Evolutionary conservation across 2,888 invertebrate species (phyloP).

Genomic region (Acanthoscelides obtectus): DNA sequence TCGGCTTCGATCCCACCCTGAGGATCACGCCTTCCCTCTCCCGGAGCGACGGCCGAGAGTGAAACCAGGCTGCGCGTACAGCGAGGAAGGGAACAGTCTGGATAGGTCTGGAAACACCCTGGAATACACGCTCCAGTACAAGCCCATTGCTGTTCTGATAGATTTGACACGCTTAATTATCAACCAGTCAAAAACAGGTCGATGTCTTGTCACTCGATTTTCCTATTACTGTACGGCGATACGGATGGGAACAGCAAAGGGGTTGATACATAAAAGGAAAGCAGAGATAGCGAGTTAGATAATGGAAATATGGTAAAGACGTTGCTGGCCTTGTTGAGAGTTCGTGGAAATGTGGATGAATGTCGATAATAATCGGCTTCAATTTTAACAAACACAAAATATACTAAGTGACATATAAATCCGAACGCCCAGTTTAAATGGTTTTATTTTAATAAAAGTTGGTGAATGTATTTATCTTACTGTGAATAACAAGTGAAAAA

Average conservation of each 20-base stretch:
- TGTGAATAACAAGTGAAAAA: too few relatives aligned
- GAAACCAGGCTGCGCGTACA: background rate
- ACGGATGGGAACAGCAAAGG: background rate
- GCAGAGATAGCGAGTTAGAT: background rate
- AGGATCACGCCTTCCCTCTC: background rate
- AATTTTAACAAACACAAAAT: too few relatives aligned
- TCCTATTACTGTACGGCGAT: background rate
- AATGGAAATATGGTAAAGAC: too few relatives aligned
- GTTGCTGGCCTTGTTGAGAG: too few relatives aligned
- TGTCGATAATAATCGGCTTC: too few relatives aligned
- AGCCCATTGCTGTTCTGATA: background rate
- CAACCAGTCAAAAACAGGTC: background rate
- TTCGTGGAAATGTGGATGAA: too few relatives aligned
- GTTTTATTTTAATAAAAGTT: too few relatives aligned
- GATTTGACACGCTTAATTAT: background rate
- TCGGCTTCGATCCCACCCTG: background rate
- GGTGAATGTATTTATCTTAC: too few relatives aligned
- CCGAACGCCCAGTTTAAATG: too few relatives aligned
- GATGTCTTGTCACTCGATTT: background rate
- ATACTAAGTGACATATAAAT: too few relatives aligned
- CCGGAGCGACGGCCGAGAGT: background rate
- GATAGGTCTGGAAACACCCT: too few relatives aligned
- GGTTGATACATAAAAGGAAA: background rate
- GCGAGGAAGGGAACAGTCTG: background rate
- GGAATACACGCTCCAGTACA: background rate